These are phyloP conservation scores for Amphipyra berbera DNA, from an alignment of 2,888 invertebrate species.

Conservation along the genomic window DNA sequence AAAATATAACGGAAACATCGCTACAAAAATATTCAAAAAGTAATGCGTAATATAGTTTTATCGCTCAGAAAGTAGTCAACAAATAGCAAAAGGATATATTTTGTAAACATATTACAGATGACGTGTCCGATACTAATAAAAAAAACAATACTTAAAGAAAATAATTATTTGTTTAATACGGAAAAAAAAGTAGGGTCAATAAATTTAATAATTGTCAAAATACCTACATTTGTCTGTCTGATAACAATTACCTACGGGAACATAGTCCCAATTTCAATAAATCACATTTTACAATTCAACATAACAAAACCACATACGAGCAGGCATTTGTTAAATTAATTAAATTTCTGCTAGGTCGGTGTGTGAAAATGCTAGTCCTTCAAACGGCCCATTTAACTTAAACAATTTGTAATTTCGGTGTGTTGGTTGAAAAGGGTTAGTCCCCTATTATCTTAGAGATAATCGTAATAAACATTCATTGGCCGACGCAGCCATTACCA, in stretches of 20 bases:
- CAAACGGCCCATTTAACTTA: slow-evolving; percentile 61
- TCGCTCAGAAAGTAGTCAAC: slow-evolving; percentile 67
- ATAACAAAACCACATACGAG: slow-evolving; percentile 18
- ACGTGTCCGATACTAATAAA: slow-evolving; percentile 24
- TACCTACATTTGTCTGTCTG: slow-evolving; percentile 14
- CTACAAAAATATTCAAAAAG: slow-evolving; percentile 58
- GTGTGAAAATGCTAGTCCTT: slow-evolving; percentile 53
- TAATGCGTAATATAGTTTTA: slow-evolving; percentile 74
- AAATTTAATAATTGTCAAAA: slow-evolving; percentile 22
- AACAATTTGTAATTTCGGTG: slow-evolving; percentile 66
- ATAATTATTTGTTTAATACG: slow-evolving; percentile 18
- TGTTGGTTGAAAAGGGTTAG: slow-evolving; percentile 66
- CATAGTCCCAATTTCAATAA: slow-evolving; percentile 6
- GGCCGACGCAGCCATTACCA: slow-evolving; percentile 61
- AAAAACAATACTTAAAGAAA: slow-evolving; percentile 25
- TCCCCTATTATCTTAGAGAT: slow-evolving; percentile 64
- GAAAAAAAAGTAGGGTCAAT: slow-evolving; percentile 7
- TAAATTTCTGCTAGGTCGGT: slow-evolving; percentile 50
- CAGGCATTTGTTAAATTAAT: slow-evolving; percentile 52
- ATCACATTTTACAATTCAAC: slow-evolving; percentile 18
- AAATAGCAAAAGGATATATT: slow-evolving; percentile 68
- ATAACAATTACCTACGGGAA: not conserved
- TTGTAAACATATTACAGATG: slow-evolving; percentile 68
- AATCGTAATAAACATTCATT: slow-evolving; percentile 70
- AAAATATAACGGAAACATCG: slow-evolving; percentile 40